Conservation (phyloP, 2,888 invertebrate species). For the Tipula lateralis region DNA sequence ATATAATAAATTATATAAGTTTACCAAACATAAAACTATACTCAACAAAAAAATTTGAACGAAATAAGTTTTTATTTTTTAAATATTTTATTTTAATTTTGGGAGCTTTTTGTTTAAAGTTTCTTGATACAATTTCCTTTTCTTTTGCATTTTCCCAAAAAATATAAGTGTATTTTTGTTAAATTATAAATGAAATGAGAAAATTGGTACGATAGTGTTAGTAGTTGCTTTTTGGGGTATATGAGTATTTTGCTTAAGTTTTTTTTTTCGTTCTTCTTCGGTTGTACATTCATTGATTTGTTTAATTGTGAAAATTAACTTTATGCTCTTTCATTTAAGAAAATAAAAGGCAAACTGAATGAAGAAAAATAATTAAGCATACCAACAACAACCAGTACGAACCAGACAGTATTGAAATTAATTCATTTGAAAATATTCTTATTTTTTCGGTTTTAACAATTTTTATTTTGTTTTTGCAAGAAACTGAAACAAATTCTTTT, state of each 20-base stretch:
- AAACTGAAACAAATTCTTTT: not conserved
- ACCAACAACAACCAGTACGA: not conserved
- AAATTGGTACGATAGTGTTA: not conserved
- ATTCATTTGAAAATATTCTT: not conserved
- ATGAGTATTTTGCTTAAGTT: not conserved
- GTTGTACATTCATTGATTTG: not conserved
- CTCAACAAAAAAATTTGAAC: not conserved
- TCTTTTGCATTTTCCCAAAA: not conserved
- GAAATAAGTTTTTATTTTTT: not conserved
- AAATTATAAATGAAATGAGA: not conserved
- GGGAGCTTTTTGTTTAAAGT: not conserved
- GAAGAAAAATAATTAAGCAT: not conserved
- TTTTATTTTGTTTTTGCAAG: not conserved
- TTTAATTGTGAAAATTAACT: slow-evolving; percentile 5
- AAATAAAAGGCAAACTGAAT: not conserved
- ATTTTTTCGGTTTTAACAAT: not conserved
- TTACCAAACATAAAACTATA: not conserved
- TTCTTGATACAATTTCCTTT: not conserved
- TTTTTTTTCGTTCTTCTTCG: not conserved
- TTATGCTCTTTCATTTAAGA: slow-evolving; percentile 13
- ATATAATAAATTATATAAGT: not conserved
- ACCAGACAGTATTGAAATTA: slow-evolving; percentile 19
- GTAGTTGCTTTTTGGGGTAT: not conserved
- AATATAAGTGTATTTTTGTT: not conserved
- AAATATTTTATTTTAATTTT: not conserved